Evolutionary conservation across 2,797 vertebrate species (phyloP), one percentile per base, ranked within the genome.

Genomic region (Sebastes baramenuke): DNA sequence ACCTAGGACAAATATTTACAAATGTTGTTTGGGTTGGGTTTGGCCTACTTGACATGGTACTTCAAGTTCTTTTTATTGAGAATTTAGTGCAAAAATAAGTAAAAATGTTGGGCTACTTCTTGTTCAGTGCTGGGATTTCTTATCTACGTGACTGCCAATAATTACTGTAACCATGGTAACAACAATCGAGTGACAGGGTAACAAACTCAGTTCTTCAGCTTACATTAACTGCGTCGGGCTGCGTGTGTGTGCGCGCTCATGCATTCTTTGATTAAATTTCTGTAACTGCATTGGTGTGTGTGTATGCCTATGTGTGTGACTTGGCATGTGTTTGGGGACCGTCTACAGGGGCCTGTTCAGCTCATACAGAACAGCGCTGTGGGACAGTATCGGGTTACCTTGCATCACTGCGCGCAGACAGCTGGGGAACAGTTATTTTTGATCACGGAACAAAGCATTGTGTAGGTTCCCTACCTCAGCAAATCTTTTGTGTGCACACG

Each of bases 341-440:
- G 74, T 83, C 82, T 76, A 38, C 79, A 64, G 88, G 67, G 84
- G 67, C 78, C 79, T 34, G 75, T 80, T 79, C 75, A 80, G 79
- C 80, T 80, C 77, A 56, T 79, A 54, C 25, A 59, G 82, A 86
- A 78, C 65, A 76, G 83, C 24, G 56, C 88, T 86, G 64, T 81
- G 84, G 91, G 90, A 92, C 85, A 86, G 80, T 81, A 81, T 94
- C 83, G 69, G 90, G 87, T 91, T 90, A 83, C 88, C 80, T 75
- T 79, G 85, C 87, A 87, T 92, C 86, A 82, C 81, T 68, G 82
- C 64, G 16, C n/a, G 27, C 81, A 85, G 85, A 92, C 91, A 93
- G 88, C 89, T 90, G 89, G 67, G 13, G 75, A 85, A 71, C 71
- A 72, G 87, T 82, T 92, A 88, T 90, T 93, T 91, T 88, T 82